phyloP scores from a whole-genome alignment of 2,113 vertebrate species.

The Mobula birostris region DNA sequence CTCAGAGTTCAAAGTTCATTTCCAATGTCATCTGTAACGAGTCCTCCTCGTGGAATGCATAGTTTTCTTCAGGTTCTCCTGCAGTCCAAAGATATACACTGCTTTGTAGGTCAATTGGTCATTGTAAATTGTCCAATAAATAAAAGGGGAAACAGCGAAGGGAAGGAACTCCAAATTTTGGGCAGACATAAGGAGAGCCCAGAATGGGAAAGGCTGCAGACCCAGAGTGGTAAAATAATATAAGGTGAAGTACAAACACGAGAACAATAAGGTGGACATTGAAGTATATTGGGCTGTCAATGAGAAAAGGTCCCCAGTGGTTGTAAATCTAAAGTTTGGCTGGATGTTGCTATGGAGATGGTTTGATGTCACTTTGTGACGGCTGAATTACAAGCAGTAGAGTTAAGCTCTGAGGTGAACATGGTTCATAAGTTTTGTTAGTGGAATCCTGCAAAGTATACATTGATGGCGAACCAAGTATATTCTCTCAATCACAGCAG shows the following conservation, averaged over 20 bases:
- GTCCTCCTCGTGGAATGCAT: too few relatives aligned
- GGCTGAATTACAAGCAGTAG: neutral
- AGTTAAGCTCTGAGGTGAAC: neutral
- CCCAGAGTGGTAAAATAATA: neutral
- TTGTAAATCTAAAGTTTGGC: neutral
- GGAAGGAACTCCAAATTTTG: neutral
- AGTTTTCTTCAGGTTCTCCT: too few relatives aligned
- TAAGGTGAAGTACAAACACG: neutral
- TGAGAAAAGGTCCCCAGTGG: neutral
- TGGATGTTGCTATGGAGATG: neutral
- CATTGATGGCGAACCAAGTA: neutral
- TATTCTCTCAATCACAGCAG: neutral
- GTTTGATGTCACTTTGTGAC: neutral
- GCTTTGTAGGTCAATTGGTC: too few relatives aligned
- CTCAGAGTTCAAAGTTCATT: too few relatives aligned
- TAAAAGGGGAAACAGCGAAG: neutral
- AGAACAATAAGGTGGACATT: neutral
- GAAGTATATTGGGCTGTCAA: neutral
- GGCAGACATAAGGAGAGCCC: neutral
- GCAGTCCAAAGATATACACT: too few relatives aligned
- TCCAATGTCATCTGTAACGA: too few relatives aligned
- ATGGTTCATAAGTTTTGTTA: neutral
- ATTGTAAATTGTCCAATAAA: too few relatives aligned
- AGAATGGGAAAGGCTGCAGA: neutral
- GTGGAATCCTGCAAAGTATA: neutral